Evolutionary conservation across 2,888 invertebrate genomes (phyloP), one percentile per base, ranked within the genome.

Genomic region (Polymixis flavicincta): DNA sequence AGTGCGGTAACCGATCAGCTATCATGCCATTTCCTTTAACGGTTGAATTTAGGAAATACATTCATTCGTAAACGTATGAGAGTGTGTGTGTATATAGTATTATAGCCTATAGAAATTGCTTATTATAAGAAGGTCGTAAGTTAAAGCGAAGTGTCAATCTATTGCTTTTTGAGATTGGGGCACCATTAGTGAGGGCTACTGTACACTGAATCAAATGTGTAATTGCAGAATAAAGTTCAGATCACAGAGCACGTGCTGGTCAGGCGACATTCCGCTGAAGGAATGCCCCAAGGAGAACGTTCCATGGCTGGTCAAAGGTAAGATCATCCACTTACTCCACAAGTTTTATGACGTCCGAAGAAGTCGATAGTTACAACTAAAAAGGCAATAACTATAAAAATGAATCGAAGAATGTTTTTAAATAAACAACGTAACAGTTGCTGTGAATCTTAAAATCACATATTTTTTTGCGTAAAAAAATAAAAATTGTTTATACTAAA

Each of bases 261-360:
- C 98, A 0, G 98, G 98, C 0, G 98, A 98, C 88, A 98, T 98
- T 87, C 98, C 98, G 0, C 91, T 98, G 32, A 97, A 97, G 83
- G 97, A 97, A 85, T 97, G 98, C 86, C 97, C 97, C 0, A 98
- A 97, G 88, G 97, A 97, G 89, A 97, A 97, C 66, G 97, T 98
- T n/a, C 98, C 98, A 0, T 98, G 98, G 98, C 94, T 98, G 7
- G 98, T 98, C 0, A 98, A 98, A 97, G 97, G 98, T 98, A 93
- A 89, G 85, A 73, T 76, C 74, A 65, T 48, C 9, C 19, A 45
- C 2, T 8, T 19, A 59, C 22, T 22, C 8, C 9, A 9, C 9
- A 14, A 28, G 9, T 48, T 22, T 28, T 22, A 28, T 28, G 8
- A 28, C 25, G 7, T 61, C 32, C 14, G 60, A 32, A 59, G 7